A percentile compares a stretch with the other conserved stretches of the same genome.
phyloP scores from a whole-genome alignment of 2,888 invertebrate species.

The Dolomedes plantarius region DNA sequence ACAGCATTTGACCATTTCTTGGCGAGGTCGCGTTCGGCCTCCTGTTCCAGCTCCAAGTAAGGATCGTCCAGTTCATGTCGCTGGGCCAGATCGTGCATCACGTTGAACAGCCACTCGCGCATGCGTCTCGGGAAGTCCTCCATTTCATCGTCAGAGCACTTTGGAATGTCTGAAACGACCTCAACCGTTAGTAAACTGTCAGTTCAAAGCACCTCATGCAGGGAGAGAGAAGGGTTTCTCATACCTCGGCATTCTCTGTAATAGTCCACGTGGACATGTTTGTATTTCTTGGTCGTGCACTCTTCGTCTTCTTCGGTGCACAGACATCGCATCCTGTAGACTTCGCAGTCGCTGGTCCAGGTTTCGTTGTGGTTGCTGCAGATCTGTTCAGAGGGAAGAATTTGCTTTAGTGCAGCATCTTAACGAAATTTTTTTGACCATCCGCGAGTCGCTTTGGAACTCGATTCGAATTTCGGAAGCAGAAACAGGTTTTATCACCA shows the following conservation, averaged over 20 bases:
- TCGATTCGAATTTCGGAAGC: no score
- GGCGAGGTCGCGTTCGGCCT: constrained; percentile 84
- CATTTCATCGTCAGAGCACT: constrained; percentile 90
- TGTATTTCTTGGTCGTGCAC: constrained; percentile 85
- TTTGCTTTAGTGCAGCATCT: no score
- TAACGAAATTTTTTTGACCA: no score
- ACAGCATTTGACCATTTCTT: constrained; percentile 84
- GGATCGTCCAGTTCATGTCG: constrained; percentile 88
- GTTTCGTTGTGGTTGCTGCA: constrained; percentile 97
- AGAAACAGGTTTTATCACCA: neutral
- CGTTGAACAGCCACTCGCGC: constrained; percentile 98
- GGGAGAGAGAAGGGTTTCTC: neutral
- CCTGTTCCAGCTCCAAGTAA: constrained; percentile 85
- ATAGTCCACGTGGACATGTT: constrained; percentile 95
- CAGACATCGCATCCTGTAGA: constrained; percentile 94
- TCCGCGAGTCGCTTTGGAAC: no score
- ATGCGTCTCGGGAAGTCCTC: constrained; percentile 96
- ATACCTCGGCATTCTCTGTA: constrained; percentile 82
- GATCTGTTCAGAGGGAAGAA: constrained; percentile 81
- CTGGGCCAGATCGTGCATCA: constrained; percentile 95
- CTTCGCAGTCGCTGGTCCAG: constrained; percentile 94
- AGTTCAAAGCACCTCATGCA: no score
- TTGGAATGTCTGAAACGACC: constrained; percentile 74
- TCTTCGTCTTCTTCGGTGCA: constrained; percentile 85
- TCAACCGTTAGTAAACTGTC: neutral